Conservation (phyloP, 2,113 vertebrate species). For the Ceratotherium simum region DNA sequence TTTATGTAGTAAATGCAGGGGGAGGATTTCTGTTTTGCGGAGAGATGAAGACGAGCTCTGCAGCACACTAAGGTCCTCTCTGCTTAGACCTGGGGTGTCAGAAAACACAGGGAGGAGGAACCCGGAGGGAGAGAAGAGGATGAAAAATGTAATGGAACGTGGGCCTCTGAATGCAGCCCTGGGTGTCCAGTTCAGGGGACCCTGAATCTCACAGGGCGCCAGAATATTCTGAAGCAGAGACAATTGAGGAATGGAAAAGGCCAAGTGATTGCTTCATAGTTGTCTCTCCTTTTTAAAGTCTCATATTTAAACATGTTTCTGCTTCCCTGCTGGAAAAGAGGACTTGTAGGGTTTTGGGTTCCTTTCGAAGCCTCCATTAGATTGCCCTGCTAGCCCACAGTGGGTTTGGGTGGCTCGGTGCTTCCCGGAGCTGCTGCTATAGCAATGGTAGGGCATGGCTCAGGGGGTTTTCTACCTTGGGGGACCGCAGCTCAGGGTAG, state of each 20-base stretch:
- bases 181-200: no score
- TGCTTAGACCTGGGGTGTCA: not conserved
- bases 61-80: not conserved
- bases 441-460: not conserved
- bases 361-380: not conserved
- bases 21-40: not conserved
- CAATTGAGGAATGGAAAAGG: not conserved
- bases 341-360: not conserved
- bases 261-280: not conserved
- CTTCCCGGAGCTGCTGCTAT: fast-evolving
- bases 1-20: not conserved
- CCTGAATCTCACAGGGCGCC: not conserved
- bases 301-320: not conserved
- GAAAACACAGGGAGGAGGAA: not conserved
- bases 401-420: not conserved
- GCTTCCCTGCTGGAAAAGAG: not conserved
- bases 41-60: not conserved
- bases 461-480: not conserved
- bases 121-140: no score
- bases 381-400: no score
- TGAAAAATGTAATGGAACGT: not conserved
- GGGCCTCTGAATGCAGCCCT: no score
- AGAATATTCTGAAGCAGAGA: not conserved
- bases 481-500: not conserved
- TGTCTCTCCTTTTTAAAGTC: not conserved